Conservation (phyloP, 2,113 vertebrate genomes). For the Aptenodytes patagonicus region DNA sequence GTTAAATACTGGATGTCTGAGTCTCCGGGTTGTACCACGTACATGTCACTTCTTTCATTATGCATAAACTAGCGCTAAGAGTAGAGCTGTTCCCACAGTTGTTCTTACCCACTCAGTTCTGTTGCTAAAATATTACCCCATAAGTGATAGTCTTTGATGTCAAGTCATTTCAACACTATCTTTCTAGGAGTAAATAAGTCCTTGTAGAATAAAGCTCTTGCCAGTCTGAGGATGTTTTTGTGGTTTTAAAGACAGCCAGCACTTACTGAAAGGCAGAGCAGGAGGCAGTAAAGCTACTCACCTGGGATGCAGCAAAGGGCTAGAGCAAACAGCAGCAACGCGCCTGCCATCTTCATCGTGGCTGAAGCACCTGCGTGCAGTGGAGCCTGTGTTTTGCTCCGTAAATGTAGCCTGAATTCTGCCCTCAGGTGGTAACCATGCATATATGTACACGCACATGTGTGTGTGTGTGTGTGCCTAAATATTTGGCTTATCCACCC, state of each 20-base stretch:
- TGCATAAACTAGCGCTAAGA: constrained; percentile 60
- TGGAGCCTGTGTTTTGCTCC: background rate
- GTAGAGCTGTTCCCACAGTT: constrained; percentile 66
- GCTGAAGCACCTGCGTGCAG: background rate
- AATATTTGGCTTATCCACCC: background rate
- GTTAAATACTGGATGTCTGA: constrained; percentile 53
- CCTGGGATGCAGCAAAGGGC: constrained; percentile 29
- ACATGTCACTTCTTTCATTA: constrained; percentile 66
- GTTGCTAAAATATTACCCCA: constrained; percentile 72
- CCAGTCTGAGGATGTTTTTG: constrained; percentile 41
- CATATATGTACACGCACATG: background rate
- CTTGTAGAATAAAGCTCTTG: constrained; percentile 54
- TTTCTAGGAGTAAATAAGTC: constrained; percentile 69
- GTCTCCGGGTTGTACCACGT: constrained; percentile 47
- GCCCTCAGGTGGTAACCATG: background rate
- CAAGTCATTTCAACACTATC: constrained; percentile 71
- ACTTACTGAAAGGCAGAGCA: background rate
- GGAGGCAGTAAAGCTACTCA: constrained; percentile 1
- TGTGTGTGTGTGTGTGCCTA: background rate
- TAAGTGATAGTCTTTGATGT: constrained; percentile 72
- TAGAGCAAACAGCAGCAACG: background rate
- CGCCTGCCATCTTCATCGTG: background rate
- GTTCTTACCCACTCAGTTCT: constrained; percentile 70
- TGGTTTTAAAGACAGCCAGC: background rate
- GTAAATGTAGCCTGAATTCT: background rate